Evolutionary conservation across 30 jellyfish, hydroid and myxozoan genomes (phyloP).

Genomic region (Rhopilema esculentum): DNA sequence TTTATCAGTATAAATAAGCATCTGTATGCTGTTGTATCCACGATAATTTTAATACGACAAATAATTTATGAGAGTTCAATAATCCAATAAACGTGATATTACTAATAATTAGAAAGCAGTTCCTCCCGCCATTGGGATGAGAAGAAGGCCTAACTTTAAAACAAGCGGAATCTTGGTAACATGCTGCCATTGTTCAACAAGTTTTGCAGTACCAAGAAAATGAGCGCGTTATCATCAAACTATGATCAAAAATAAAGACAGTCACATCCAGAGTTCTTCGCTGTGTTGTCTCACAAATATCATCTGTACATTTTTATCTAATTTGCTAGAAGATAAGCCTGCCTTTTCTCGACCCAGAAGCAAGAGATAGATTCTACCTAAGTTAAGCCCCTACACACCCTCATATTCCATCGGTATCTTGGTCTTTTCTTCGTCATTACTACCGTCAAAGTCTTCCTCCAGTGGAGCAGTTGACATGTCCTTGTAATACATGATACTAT

Average conservation of each 20-base stretch:
- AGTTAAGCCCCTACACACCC: constrained; percentile 37
- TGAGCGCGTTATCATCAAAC: no score
- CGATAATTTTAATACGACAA: not conserved
- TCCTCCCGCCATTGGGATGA: not conserved
- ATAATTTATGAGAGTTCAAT: not conserved
- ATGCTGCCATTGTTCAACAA: no score
- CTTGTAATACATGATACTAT: constrained; percentile 92
- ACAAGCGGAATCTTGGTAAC: no score
- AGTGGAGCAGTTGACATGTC: constrained; percentile 98
- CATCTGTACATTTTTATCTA: no score
- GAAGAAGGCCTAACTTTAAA: not conserved
- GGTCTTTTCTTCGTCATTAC: constrained; percentile 79
- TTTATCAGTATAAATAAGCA: not conserved
- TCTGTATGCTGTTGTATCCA: not conserved
- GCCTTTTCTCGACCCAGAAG: not conserved
- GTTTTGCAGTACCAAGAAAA: no score
- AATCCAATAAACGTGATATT: not conserved
- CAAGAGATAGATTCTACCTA: not conserved
- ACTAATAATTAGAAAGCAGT: not conserved
- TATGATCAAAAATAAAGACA: no score
- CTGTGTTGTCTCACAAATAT: no score
- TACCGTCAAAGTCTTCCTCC: constrained; percentile 91
- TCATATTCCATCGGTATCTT: constrained; percentile 64
- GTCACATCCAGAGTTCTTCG: no score
- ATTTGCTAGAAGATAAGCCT: no score